Base-by-base conservation (phyloP, 2,797 vertebrate species). In the Sparidentex hasta region DNA sequence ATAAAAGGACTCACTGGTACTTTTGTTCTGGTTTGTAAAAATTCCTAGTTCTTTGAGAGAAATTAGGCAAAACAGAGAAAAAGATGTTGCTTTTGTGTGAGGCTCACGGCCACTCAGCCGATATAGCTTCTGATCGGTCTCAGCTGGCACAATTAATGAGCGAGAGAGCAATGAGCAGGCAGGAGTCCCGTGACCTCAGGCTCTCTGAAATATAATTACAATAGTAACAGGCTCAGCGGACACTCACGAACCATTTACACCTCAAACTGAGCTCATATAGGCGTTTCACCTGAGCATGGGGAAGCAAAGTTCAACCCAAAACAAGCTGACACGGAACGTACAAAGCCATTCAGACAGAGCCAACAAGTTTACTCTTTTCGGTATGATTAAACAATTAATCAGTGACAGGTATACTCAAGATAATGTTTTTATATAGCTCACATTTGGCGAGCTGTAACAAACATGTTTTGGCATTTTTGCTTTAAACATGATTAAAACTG, bases 81-180 rank as follows among this genome's bases (percentile, higher is more conserved):
- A 50, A 17, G 21, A 52, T 27, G 23, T 73, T 25, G 50, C 13
- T 27, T 67, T 57, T 0, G 41, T 68, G 77, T 73, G 54, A 38
- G 38, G 50, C 44, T 77, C 62, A 52, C 25, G 55, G 21, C 57
- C 55, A 12, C 74, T 82, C 76, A 84, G 66, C 61, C 82, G 71
- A 83, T 74, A 81, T 7, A 72, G 66, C 50, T 9, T 58, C 59
- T 81, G 84, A 88, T 85, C 90, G 82, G 82, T 76, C 85, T 93
- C 93, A 92, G 88, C 90, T 92, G 92, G 86, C 80, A 65, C 86
- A 63, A 81, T 86, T 92, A 92, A 93, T 90, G 89, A 93, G 89
- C 69, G 13, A 86, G 86, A 69, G 71, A 89, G 76, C 80, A 68
- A 38, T 13, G 69, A 86, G 86, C 78, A 54, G 85, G 80, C 83